These are phyloP conservation scores for Paratilapia polleni DNA, from an alignment of 2,113 vertebrate species.

Conservation along the genomic window DNA sequence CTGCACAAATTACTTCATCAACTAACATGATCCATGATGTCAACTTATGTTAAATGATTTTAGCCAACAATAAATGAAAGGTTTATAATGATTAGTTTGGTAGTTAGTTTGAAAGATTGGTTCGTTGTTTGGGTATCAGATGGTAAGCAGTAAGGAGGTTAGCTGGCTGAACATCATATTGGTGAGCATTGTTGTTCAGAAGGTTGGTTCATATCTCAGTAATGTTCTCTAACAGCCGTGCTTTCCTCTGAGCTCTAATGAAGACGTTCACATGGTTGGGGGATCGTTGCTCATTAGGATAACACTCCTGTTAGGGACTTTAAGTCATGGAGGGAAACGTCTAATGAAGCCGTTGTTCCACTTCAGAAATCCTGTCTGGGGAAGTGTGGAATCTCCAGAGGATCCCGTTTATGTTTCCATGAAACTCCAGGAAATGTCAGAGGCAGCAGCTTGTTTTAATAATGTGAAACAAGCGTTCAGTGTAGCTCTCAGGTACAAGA, in stretches of 20 bases:
- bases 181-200: not conserved
- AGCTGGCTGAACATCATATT: not conserved
- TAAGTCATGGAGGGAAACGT: not conserved
- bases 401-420: not conserved
- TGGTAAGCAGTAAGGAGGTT: not conserved
- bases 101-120: not conserved
- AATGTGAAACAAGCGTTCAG: not conserved
- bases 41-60: no score
- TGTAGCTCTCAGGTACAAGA: not conserved
- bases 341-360: not conserved
- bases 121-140: not conserved
- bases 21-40: no score
- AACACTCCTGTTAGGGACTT: not conserved
- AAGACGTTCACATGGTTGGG: not conserved
- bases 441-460: not conserved
- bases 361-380: not conserved
- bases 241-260: not conserved
- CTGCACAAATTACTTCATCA: not conserved
- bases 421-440: not conserved
- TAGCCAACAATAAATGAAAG: no score
- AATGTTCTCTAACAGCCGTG: not conserved
- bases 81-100: not conserved
- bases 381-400: not conserved
- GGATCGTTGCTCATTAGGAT: not conserved
- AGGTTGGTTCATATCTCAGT: not conserved